Evolutionary conservation across 2,888 invertebrate genomes (phyloP).

Genomic region (Brenthis hecate): DNA sequence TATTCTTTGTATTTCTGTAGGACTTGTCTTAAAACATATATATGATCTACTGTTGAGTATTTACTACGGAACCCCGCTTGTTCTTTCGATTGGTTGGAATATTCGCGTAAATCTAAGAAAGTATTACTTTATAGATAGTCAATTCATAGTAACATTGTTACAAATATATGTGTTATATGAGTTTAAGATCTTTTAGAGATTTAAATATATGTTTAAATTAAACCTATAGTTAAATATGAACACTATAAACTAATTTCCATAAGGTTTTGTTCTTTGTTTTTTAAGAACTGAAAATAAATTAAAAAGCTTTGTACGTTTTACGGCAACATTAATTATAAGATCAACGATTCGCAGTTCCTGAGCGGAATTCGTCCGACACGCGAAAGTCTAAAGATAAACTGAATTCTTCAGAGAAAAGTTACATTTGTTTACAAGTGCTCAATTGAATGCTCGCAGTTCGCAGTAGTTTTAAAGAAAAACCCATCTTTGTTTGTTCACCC

Average conservation of each 20-base stretch:
- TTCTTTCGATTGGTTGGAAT: too few relatives aligned
- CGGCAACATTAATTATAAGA: constrained; percentile 29
- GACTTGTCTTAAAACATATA: too few relatives aligned
- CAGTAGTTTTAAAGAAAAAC: constrained; percentile 17
- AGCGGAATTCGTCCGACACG: constrained; percentile 20
- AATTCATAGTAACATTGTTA: too few relatives aligned
- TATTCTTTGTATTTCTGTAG: too few relatives aligned
- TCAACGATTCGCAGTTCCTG: constrained; percentile 26
- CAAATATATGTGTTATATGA: too few relatives aligned
- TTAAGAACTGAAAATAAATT: constrained; percentile 14
- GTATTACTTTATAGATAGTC: too few relatives aligned
- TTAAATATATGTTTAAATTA: too few relatives aligned
- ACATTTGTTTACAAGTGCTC: constrained; percentile 41
- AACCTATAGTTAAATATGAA: too few relatives aligned
- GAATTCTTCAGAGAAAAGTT: constrained; percentile 43
- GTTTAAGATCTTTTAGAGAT: too few relatives aligned
- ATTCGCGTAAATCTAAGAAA: too few relatives aligned
- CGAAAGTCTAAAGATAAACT: constrained; percentile 39
- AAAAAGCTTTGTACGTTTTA: constrained; percentile 21
- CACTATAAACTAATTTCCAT: neutral
- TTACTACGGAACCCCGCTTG: too few relatives aligned
- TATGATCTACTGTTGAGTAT: too few relatives aligned
- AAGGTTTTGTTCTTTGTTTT: neutral
- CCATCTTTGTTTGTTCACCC: constrained; percentile 11
- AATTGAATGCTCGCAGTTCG: constrained; percentile 4